Conservation (phyloP, 2,797 vertebrate genomes). For the Hemibagrus guttatus region DNA sequence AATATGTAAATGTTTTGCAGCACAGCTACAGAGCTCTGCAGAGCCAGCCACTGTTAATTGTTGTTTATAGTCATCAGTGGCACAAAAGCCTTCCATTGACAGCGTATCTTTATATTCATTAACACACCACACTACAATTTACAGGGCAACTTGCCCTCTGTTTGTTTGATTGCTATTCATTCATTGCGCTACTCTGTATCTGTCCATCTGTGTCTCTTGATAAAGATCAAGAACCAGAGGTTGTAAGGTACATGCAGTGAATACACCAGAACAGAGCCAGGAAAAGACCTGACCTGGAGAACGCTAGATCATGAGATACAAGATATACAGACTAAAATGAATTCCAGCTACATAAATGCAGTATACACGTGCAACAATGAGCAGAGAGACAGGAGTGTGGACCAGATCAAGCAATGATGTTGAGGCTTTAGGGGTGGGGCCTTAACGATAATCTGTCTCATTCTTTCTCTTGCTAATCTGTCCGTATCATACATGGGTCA, state of each 20-base stretch:
- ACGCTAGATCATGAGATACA: neutral
- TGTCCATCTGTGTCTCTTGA: neutral
- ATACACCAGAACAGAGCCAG: neutral
- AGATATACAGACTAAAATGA: neutral
- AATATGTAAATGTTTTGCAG: conserved; percentile 22
- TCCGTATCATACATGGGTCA: neutral
- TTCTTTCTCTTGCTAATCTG: too few relatives aligned
- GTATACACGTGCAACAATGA: neutral
- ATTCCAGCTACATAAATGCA: neutral
- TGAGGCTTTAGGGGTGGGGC: neutral
- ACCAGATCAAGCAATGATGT: neutral
- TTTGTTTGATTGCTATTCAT: conserved; percentile 13
- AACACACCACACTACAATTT: neutral
- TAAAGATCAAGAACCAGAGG: neutral
- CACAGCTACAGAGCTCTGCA: conserved; percentile 32
- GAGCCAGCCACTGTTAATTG: conserved; percentile 13
- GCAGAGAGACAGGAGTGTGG: neutral
- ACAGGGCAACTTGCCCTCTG: neutral
- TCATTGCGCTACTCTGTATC: neutral
- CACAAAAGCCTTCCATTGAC: conserved; percentile 4
- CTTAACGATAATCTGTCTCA: neutral
- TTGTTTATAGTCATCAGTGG: conserved; percentile 6
- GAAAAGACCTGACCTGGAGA: neutral
- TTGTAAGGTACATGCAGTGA: neutral
- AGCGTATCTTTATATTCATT: conserved; percentile 26